Base-by-base conservation (phyloP, 2,113 vertebrate genomes). In the Peucedramus taeniatus region DNA sequence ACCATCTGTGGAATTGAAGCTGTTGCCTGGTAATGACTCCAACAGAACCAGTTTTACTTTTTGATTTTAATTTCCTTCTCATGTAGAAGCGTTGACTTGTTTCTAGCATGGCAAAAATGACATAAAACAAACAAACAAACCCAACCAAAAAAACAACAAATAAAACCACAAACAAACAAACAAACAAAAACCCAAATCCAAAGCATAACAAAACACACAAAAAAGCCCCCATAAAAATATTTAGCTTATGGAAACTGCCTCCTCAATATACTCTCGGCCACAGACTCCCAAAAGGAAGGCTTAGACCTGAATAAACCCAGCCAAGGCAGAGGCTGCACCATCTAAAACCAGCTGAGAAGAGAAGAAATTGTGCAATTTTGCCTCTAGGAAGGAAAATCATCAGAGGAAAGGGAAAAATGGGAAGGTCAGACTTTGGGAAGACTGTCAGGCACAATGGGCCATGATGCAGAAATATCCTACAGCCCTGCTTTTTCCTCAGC, bases 251-350 rank as follows among this genome's bases (percentile, higher is more conserved):
- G 49, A 87, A 74, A 57, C 9, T 60, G 22, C 10, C 22, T 13
- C 4, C 9, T 57, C 15, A 28, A 13, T 27, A n/a, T 37, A 9
- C 9, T 15, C 1, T 5, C 45, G 47, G 17, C 11, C 39, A 33
- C 26, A 60, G 22, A 10, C 11, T 45, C 15, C 42, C 15, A 27
- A 74, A 47, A 66, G 20, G 8, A 57, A 15, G 3, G 9, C 3
- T 45, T 18, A 56, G 31, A 45, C 15, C 8, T 45, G 10, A 28
- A 39, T 13, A 81, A 95, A 69, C 6, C 3, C 21, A 23, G 11
- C 3, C 20, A 10, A 33, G 2, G 28, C 16, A 49, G 21, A 26
- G n/a, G 7, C 4, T 77, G 18, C 8, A 44, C 7, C 3, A 3
- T 6, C n/a, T 84, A 37, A 69, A 70, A 6, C 3, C 50, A 10